Base-by-base conservation (phyloP, 2,797 vertebrate species). In the Nyctalus aviator region DNA sequence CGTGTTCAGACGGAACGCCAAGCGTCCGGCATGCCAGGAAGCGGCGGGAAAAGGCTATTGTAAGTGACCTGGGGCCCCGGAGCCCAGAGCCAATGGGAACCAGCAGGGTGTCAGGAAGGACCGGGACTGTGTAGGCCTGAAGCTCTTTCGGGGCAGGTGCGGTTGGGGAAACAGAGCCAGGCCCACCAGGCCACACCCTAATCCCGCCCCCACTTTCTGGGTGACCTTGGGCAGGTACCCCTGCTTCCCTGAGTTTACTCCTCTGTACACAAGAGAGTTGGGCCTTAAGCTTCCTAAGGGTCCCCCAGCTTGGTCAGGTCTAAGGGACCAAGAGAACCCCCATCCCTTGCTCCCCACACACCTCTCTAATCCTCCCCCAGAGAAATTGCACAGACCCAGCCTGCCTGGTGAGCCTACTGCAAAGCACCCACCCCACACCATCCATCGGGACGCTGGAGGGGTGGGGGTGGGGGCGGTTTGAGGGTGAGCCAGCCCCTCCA, bases 21-120 rank as follows among this genome's bases (percentile, higher is more conserved):
- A 97, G 97, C 83, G 92, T 82, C 97, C 98, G 97, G 94, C 98
- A 98, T 44, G 91, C 98, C 97, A 98, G 98, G 97, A 98, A 98
- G 97, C 98, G 88, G 97, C 97, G 96, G 95, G 98, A 98, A 96
- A 98, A 98, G 94, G 98, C 98, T 97, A 98, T 98, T 9, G 98
- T 98, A 98, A 98, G 98, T 98, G 95, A 96, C 13, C 46, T 71
- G 88, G 69, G 4, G 92, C 86, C 94, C 90, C 7, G 9, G 88
- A 79, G 59, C 48, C 83, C 17, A 2, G 76, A 92, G 89, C 5
- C 32, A 83, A 23, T 27, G 72, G 86, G 95, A 73, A 35, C 8
- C 2, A 27, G 69, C 53, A 59, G 48, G 37, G 21, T 25, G 0
- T 37, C 53, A 72, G 68, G 92, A 96, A 97, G 88, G 95, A 96